These are phyloP conservation scores for Cichladusa arquata DNA, from an alignment of 2,113 vertebrate genomes.

Conservation along the genomic window DNA sequence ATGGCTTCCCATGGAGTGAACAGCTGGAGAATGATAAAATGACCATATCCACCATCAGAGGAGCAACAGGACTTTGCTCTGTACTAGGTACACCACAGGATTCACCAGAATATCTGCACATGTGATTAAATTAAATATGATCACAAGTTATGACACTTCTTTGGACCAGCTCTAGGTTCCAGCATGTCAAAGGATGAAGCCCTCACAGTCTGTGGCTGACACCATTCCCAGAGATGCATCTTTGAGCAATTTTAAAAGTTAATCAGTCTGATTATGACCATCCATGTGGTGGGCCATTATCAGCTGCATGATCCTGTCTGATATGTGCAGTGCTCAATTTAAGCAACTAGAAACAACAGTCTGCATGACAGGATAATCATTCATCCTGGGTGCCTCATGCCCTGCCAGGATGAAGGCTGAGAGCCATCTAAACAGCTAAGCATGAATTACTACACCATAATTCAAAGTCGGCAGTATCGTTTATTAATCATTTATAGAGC, in stretches of 20 bases:
- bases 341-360: not conserved
- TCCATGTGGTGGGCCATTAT: not conserved
- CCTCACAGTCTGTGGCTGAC: not conserved
- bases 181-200: not conserved
- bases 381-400: not conserved
- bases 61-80: not conserved
- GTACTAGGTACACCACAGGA: not conserved
- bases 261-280: not conserved
- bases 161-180: not conserved
- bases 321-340: not conserved
- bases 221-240: not conserved
- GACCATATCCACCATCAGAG: not conserved
- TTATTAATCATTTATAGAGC: slow-evolving; percentile 36
- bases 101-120: not conserved
- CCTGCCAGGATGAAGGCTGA: not conserved
- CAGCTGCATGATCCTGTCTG: not conserved
- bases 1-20: not conserved
- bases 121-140: not conserved
- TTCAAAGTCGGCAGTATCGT: slow-evolving; percentile 26
- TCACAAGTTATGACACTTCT: not conserved
- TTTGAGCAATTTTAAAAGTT: not conserved
- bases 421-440: slow-evolving; percentile 30
- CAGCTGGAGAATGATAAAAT: not conserved
- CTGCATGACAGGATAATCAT: not conserved
- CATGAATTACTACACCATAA: slow-evolving; percentile 38